phyloP scores from a whole-genome alignment of 1,140 invertebrate genomes.

The Papilio glaucus region DNA sequence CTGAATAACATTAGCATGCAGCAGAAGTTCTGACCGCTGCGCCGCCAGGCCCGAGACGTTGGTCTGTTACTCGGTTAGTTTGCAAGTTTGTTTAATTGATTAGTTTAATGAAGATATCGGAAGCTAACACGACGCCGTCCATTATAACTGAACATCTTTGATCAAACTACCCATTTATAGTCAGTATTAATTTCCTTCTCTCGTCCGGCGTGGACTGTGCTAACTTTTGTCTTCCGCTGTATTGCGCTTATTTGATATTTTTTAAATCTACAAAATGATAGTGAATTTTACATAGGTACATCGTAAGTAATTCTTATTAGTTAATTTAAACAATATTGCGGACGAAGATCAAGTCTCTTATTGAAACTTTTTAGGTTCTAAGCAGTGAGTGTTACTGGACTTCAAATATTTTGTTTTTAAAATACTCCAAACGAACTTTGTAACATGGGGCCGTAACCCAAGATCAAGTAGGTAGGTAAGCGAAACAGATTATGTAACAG shows the following conservation, averaged over 20 bases:
- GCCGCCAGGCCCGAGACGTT: not conserved
- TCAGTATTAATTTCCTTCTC: not conserved
- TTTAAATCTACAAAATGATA: not conserved
- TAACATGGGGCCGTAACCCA: no score
- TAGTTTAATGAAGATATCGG: slow-evolving; percentile 19
- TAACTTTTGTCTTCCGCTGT: not conserved
- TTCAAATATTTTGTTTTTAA: no score
- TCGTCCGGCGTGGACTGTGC: not conserved
- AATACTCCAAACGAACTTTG: no score
- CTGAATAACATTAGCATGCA: not conserved
- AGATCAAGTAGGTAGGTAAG: no score
- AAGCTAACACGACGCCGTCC: slow-evolving; percentile 7
- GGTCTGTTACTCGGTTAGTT: slow-evolving; percentile 12
- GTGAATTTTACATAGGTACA: not conserved
- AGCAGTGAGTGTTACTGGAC: no score
- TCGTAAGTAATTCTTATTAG: not conserved
- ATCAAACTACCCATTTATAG: slow-evolving; percentile 7
- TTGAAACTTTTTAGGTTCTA: no score
- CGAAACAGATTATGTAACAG: no score
- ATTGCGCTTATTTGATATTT: not conserved
- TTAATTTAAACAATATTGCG: no score
- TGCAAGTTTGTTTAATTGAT: slow-evolving; percentile 22
- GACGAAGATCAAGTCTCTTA: no score
- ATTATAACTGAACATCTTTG: slow-evolving; percentile 8
- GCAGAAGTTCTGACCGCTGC: not conserved